Percentiles rank a stretch among this genome's conserved stretches.
Evolutionary conservation across 2,797 vertebrate species (phyloP).

Genomic region (Acanthiza pusilla): DNA sequence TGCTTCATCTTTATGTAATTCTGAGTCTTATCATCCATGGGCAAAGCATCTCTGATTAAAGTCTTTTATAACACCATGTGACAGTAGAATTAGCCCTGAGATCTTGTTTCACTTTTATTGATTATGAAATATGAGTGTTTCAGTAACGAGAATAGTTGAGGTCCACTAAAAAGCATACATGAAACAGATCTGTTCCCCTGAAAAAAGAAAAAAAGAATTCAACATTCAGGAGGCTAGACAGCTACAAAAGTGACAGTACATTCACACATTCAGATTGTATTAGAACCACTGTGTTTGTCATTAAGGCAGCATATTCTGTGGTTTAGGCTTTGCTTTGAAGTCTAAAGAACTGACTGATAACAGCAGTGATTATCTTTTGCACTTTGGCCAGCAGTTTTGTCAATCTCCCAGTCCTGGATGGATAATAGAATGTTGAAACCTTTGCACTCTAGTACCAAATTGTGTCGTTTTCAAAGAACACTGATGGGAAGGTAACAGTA

Average conservation of each 20-base stretch:
- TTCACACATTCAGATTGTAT: not conserved
- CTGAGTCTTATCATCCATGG: not conserved
- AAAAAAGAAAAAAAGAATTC: not conserved
- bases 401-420: not conserved
- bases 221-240: not conserved
- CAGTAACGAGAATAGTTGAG: not conserved
- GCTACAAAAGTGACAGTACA: not conserved
- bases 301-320: not conserved
- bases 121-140: not conserved
- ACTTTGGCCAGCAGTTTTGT: not conserved
- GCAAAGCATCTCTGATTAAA: not conserved
- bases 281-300: not conserved
- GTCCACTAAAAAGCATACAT: not conserved
- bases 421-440: not conserved
- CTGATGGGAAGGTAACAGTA: not conserved
- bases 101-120: not conserved
- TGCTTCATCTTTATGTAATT: not conserved
- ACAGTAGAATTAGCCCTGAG: not conserved
- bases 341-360: not conserved
- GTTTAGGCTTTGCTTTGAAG: not conserved
- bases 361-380: not conserved
- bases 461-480: not conserved
- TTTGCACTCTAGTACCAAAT: not conserved
- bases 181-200: not conserved
- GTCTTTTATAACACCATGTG: not conserved